Evolutionary conservation across 2,113 vertebrate genomes (phyloP).

Genomic region (Herpetotheres cachinnans): DNA sequence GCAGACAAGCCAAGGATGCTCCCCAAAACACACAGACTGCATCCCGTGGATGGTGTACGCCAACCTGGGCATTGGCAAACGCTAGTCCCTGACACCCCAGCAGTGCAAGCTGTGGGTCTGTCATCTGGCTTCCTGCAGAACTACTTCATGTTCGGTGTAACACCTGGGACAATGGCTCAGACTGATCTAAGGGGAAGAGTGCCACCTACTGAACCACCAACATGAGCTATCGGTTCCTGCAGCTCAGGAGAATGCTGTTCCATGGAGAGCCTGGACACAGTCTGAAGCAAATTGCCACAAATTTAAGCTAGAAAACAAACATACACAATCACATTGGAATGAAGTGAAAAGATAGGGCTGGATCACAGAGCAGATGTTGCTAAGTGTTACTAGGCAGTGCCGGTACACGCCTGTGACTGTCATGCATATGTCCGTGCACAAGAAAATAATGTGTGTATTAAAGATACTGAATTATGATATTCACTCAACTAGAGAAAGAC

Average conservation of each 20-base stretch:
- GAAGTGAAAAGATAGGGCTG: background rate
- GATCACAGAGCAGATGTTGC: background rate
- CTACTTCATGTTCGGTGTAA: rapidly evolving
- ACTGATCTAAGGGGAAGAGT: slow-evolving; percentile 47
- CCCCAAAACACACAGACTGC: too few relatives aligned
- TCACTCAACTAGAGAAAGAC: background rate
- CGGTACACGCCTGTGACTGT: background rate
- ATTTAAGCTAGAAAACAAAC: background rate
- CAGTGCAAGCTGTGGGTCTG: background rate
- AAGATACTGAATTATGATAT: background rate
- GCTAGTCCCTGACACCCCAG: background rate
- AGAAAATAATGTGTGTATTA: background rate
- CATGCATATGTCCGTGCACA: background rate
- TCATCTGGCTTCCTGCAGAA: rapidly evolving
- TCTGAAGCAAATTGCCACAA: background rate
- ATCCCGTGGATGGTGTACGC: background rate
- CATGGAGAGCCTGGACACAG: background rate
- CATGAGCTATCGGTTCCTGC: background rate
- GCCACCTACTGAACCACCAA: slow-evolving; percentile 44
- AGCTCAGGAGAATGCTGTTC: background rate
- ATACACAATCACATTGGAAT: background rate
- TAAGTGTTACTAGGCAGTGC: background rate
- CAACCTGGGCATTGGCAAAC: rapidly evolving
- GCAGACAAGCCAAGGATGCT: background rate
- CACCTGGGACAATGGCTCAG: background rate